Base-by-base conservation (phyloP, 2,113 vertebrate genomes). In the Notothenia coriiceps region DNA sequence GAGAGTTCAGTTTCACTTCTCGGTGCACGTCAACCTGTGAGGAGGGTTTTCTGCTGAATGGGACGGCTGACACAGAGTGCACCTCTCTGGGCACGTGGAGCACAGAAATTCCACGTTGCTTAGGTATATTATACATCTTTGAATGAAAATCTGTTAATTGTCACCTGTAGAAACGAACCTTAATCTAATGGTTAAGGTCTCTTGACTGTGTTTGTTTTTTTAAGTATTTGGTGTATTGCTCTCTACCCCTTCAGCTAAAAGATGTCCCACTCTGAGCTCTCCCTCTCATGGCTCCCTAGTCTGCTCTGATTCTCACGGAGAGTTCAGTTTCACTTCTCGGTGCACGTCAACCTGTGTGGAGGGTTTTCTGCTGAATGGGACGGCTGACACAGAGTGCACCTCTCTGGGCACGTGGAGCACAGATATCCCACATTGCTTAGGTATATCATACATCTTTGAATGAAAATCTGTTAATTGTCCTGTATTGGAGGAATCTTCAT, bases 331-430 rank as follows among this genome's bases (percentile, higher is more conserved):
- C 61, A 83, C 82, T 7, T 94, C 92, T 72, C 83, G 33, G 8
- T 96, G 94, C 22, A 22, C 22, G 22, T 92, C 94, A 35, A 82
- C 72, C 22, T 96, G 95, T 85, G 62, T 75, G 1, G 60, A 87
- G 8, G 93, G 94, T 1, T 95, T 96, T 82, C 15, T 67, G 1
- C 77, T 95, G n/a, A 69, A 55, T 13, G 92, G 93, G 7, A 80
- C 79, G 2, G 71, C 51, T 7, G n/a, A 22, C 3, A 76, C 92
- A 4, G 51, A 64, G 5, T 95, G 94, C 85, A 74, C 49, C 2
- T 54, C 86, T 49, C 47, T 77, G 9, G 93, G 94, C 85, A 82
- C 18, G 4, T 94, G 95, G 94, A 94, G 86, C 50, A 43, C 77
- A 54, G 47, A 11, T 1, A 2, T 49, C 0, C 92, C 94, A 0